Conservation (phyloP, 2,113 vertebrate species). For the Ochotona princeps region DNA sequence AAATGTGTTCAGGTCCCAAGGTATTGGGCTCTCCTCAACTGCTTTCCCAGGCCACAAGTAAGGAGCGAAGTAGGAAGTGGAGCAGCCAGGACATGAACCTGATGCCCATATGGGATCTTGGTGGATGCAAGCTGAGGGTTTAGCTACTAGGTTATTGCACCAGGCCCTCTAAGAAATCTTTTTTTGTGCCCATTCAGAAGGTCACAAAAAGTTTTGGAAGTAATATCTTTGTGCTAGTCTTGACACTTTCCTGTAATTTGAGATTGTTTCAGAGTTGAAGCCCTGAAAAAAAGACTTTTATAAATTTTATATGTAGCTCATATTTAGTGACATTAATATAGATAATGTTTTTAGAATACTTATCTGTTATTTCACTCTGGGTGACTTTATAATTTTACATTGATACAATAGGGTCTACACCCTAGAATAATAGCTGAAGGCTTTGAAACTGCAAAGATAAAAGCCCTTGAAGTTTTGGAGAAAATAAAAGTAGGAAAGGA, state of each 20-base stretch:
- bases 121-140: no score
- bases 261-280: constrained; percentile 39
- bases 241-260: constrained; percentile 32
- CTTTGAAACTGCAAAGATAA: constrained; percentile 95
- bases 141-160: no score
- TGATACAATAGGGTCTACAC: constrained; percentile 92
- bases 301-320: neutral
- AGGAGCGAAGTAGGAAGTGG: no score
- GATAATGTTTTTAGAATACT: neutral
- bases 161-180: constrained; percentile 67
- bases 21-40: no score
- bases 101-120: no score
- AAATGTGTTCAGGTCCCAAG: no score
- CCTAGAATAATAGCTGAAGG: constrained; percentile 96
- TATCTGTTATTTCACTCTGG: constrained; percentile 40
- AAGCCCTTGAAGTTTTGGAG: constrained; percentile 94
- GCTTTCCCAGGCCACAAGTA: no score
- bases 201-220: constrained; percentile 57
- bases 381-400: constrained; percentile 38
- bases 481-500: constrained; percentile 93
- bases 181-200: constrained; percentile 83
- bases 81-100: no score
- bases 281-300: constrained; percentile 32
- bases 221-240: constrained; percentile 5
- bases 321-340: constrained; percentile 3